Conservation (phyloP, 2,797 vertebrate species). For the Cossypha caffra region DNA sequence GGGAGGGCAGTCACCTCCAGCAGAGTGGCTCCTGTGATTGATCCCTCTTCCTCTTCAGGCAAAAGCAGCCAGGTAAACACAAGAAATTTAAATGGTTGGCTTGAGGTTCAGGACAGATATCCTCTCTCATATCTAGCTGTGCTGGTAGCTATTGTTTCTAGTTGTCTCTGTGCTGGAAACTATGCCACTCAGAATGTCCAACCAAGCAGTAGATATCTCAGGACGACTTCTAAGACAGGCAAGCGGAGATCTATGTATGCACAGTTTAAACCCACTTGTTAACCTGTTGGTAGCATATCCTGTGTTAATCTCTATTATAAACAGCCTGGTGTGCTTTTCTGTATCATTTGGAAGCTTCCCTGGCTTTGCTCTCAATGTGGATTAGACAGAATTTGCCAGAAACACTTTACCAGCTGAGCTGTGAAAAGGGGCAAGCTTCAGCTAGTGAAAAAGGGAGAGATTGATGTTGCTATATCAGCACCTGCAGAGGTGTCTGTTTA, state of each 20-base stretch:
- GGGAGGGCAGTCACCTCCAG: background rate
- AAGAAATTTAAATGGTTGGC: background rate
- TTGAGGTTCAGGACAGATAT: background rate
- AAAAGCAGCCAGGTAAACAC: constrained; percentile 6
- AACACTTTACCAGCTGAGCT: background rate
- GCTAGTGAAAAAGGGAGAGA: background rate
- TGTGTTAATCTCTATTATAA: background rate
- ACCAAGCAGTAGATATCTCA: background rate
- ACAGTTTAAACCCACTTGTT: background rate
- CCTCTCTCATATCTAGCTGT: background rate
- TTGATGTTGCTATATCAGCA: background rate
- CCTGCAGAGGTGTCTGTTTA: background rate
- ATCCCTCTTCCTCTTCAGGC: background rate
- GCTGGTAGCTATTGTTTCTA: background rate
- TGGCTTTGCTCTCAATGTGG: background rate
- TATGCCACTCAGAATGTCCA: background rate
- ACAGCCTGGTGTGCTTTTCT: background rate
- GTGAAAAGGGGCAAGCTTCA: background rate
- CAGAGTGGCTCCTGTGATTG: background rate
- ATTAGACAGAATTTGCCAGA: background rate
- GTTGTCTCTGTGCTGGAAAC: background rate
- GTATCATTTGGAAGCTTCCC: background rate
- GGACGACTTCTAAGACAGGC: background rate
- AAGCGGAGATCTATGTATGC: background rate
- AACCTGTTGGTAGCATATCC: background rate